A percentile compares a stretch with the other conserved stretches of the same genome.
phyloP scores from a whole-genome alignment of 2,888 invertebrate species.

The Eupithecia exiguata region DNA sequence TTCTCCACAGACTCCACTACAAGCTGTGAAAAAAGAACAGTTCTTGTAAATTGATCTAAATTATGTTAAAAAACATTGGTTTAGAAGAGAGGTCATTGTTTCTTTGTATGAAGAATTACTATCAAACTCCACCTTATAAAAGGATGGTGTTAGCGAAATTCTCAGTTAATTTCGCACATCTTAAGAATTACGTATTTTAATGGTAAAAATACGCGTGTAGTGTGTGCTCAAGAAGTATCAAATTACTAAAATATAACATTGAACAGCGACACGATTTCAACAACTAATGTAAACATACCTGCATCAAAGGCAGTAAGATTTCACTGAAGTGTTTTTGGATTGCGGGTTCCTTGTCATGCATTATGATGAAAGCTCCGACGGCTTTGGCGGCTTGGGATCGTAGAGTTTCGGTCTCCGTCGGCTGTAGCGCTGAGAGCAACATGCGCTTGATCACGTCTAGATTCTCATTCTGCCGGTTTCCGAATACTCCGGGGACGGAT shows the following conservation, averaged over 20 bases:
- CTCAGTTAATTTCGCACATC: slow-evolving; percentile 74
- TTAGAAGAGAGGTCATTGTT: background rate
- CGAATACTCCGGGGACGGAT: slow-evolving; percentile 98
- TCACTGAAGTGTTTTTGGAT: slow-evolving; percentile 95
- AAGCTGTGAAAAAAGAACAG: slow-evolving; percentile 71
- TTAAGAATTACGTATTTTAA: slow-evolving; percentile 72
- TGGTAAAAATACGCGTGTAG: slow-evolving; percentile 59
- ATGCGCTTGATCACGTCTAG: slow-evolving; percentile 97
- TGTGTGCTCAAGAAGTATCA: slow-evolving; percentile 52
- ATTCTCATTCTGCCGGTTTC: slow-evolving; percentile 96
- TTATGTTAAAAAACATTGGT: background rate
- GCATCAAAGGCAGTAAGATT: slow-evolving; percentile 90
- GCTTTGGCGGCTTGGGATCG: slow-evolving; percentile 93
- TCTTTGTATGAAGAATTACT: slow-evolving; percentile 75
- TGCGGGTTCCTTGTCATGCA: slow-evolving; percentile 96
- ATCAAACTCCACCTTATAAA: slow-evolving; percentile 77
- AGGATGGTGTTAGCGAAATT: slow-evolving; percentile 80
- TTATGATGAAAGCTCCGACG: slow-evolving; percentile 93
- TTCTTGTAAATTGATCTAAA: background rate
- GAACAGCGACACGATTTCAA: background rate
- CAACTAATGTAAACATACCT: slow-evolving; percentile 68
- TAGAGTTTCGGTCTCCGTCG: slow-evolving; percentile 88
- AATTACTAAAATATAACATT: background rate
- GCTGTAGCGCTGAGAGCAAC: slow-evolving; percentile 92
- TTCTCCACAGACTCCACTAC: slow-evolving; percentile 92